Conservation (phyloP, 2,888 invertebrate genomes). For the Laspeyria flexula region DNA sequence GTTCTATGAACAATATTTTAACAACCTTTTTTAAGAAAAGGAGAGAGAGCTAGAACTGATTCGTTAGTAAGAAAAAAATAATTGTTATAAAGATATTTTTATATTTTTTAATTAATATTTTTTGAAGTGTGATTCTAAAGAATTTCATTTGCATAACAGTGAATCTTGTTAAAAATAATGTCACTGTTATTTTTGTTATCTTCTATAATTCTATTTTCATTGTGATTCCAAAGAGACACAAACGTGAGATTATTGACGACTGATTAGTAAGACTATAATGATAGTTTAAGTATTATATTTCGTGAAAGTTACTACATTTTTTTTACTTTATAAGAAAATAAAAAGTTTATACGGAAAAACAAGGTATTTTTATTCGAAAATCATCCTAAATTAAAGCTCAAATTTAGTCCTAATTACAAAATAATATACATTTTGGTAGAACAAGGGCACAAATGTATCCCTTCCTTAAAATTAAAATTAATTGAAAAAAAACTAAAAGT, state of each 20-base stretch:
- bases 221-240: slow-evolving; percentile 10
- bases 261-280: slow-evolving; percentile 8
- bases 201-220: slow-evolving; percentile 11
- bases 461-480: slow-evolving; percentile 5
- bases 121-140: slow-evolving; percentile 13
- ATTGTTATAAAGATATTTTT: slow-evolving; percentile 9
- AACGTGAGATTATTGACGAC: slow-evolving; percentile 52
- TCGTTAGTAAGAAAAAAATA: slow-evolving; percentile 13
- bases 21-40: slow-evolving; percentile 22
- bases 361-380: slow-evolving; percentile 14
- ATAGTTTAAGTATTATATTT: slow-evolving; percentile 1
- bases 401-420: slow-evolving; percentile 14
- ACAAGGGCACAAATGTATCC: slow-evolving; percentile 16
- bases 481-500: slow-evolving; percentile 5
- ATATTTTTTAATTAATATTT: slow-evolving; percentile 7
- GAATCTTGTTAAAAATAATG: slow-evolving; percentile 7
- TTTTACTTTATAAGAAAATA: slow-evolving; percentile 13
- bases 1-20: slow-evolving; percentile 31
- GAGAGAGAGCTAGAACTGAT: slow-evolving; percentile 14
- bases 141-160: slow-evolving; percentile 2
- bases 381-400: slow-evolving; percentile 12
- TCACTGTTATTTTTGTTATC: slow-evolving; percentile 12
- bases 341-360: slow-evolving; percentile 14
- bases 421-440: slow-evolving; percentile 12
- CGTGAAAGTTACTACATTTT: slow-evolving; percentile 6